Conservation (phyloP, 23 tunicate genomes). For the Styela plicata region DNA sequence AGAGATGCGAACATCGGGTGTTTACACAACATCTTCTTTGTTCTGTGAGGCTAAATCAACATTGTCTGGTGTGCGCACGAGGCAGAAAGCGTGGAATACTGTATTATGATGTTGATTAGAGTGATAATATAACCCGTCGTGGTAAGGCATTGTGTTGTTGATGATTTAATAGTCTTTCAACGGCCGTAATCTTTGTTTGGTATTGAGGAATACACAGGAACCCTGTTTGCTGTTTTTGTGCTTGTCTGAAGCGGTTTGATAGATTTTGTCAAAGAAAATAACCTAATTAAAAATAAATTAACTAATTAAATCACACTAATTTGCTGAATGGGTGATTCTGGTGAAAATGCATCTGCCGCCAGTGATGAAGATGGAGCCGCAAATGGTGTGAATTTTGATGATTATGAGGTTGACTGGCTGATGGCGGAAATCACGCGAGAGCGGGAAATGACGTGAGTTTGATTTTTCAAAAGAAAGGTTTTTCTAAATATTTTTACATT, state of each 20-base stretch:
- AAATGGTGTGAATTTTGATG: slow-evolving; percentile 12
- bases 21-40: background rate
- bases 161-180: background rate
- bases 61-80: background rate
- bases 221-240: background rate
- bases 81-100: background rate
- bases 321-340: background rate
- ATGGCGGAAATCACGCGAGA: slow-evolving; percentile 71
- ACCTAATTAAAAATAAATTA: no score
- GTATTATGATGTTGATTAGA: background rate
- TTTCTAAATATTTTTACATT: no score
- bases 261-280: background rate
- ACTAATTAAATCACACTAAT: no score
- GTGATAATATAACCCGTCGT: background rate
- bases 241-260: background rate
- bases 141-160: background rate
- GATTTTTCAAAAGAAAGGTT: no score
- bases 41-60: background rate
- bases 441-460: slow-evolving; percentile 45
- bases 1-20: background rate
- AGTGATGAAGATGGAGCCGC: background rate
- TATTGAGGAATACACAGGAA: background rate
- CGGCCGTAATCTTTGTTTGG: background rate
- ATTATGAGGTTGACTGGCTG: slow-evolving; percentile 56
- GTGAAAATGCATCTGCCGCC: background rate